Conservation (phyloP, 2,888 invertebrate genomes). For the Idaea straminata region DNA sequence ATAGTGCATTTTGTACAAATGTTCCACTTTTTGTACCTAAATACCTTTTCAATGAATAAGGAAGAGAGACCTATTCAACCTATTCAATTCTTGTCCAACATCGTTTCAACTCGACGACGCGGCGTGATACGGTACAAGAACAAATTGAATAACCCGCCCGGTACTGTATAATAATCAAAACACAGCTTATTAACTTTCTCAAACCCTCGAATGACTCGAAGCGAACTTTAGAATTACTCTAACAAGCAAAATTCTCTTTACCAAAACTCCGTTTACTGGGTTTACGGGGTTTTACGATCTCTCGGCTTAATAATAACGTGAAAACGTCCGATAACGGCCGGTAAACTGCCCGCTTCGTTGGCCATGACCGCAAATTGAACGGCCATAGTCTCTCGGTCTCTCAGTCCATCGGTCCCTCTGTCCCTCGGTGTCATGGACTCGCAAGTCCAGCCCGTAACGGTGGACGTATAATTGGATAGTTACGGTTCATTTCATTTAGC, state of each 20-base stretch:
- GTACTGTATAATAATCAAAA: not conserved
- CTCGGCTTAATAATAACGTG: not conserved
- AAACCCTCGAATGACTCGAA: not conserved
- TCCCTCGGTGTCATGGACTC: too few species aligned
- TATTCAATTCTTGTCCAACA: not conserved
- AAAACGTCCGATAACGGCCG: not conserved
- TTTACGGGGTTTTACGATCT: not conserved
- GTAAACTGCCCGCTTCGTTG: not conserved
- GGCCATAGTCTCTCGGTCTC: not conserved
- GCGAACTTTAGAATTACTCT: not conserved
- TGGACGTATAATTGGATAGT: not conserved
- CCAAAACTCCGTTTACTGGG: not conserved
- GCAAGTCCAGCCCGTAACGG: not conserved
- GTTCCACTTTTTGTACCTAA: too few species aligned
- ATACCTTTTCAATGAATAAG: too few species aligned
- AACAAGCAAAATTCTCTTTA: conserved; percentile 1
- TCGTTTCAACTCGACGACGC: not conserved
- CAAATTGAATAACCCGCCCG: not conserved
- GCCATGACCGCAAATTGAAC: not conserved
- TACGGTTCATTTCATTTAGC: not conserved
- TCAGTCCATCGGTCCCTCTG: not conserved
- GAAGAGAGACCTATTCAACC: not conserved
- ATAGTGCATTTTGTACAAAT: too few species aligned
- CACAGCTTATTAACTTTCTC: not conserved
- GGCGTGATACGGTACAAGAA: not conserved